These are phyloP conservation scores for Notamacropus eugenii DNA, from an alignment of 2,797 vertebrate species.

Conservation along the genomic window DNA sequence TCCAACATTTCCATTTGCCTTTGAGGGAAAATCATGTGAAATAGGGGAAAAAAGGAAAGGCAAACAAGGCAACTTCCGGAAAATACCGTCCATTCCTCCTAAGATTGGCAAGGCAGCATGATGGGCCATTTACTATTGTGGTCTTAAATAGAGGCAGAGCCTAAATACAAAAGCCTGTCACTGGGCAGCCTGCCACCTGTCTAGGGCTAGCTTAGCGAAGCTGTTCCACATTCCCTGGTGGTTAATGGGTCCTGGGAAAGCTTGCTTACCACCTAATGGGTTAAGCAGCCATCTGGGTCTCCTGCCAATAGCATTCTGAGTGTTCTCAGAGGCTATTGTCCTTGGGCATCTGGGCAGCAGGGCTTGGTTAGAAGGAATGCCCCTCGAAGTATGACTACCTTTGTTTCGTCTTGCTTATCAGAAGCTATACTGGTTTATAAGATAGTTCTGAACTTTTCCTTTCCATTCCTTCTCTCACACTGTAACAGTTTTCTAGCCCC, in stretches of 20 bases:
- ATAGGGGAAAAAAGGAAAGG: slow-evolving; percentile 8
- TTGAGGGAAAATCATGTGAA: slow-evolving; percentile 16
- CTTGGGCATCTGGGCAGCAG: slow-evolving; percentile 36
- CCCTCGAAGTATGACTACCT: slow-evolving; percentile 9
- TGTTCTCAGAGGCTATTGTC: slow-evolving; percentile 28
- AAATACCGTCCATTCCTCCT: background rate
- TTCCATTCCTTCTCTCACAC: slow-evolving; percentile 19
- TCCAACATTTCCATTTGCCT: slow-evolving; percentile 24
- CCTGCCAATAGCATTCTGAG: slow-evolving; percentile 58
- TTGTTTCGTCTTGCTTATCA: slow-evolving; percentile 40
- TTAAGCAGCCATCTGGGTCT: slow-evolving; percentile 69
- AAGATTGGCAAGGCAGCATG: background rate
- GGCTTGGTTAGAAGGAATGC: background rate
- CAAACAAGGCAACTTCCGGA: slow-evolving; percentile 37
- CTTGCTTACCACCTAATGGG: slow-evolving; percentile 39
- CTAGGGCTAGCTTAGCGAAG: slow-evolving; percentile 47
- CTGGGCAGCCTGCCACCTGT: slow-evolving; percentile 65
- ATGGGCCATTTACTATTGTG: slow-evolving; percentile 49
- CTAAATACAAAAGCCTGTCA: slow-evolving; percentile 49
- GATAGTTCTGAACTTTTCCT: slow-evolving; percentile 42
- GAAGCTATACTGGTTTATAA: slow-evolving; percentile 30
- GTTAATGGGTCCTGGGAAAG: background rate
- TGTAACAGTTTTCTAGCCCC: slow-evolving; percentile 40
- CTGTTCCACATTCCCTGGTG: slow-evolving; percentile 48
- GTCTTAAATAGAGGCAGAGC: slow-evolving; percentile 67